Conservation (phyloP, 1,140 invertebrate genomes). For the Drosophila bipectinata region DNA sequence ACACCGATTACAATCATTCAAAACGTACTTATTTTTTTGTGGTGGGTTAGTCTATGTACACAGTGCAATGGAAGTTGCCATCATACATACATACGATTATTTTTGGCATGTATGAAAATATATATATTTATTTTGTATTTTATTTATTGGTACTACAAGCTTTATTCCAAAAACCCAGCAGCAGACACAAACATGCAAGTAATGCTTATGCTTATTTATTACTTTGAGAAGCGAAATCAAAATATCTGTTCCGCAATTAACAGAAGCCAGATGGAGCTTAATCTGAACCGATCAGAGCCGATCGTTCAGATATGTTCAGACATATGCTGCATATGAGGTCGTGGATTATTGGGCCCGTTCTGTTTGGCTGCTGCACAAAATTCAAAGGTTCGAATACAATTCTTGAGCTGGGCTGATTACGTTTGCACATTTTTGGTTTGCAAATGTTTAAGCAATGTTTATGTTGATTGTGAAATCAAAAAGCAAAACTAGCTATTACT, state of each 20-base stretch:
- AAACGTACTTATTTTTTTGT: conserved; percentile 43
- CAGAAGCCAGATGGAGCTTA: conserved; percentile 35
- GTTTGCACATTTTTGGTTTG: conserved; percentile 71
- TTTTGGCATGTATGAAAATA: neutral
- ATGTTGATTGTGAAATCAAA: conserved; percentile 65
- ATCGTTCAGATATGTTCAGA: conserved; percentile 14
- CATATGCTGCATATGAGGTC: conserved; percentile 82
- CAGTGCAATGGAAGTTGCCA: conserved; percentile 53
- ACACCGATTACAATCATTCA: conserved; percentile 69
- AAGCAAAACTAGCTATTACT: conserved; percentile 66
- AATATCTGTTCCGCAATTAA: conserved; percentile 43
- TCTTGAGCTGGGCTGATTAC: conserved; percentile 55
- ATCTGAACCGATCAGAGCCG: conserved; percentile 1
- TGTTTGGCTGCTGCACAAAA: conserved; percentile 46
- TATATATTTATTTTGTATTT: conserved; percentile 19
- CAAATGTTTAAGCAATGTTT: conserved; percentile 72
- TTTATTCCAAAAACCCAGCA: conserved; percentile 70
- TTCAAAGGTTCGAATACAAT: conserved; percentile 41
- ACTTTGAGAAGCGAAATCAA: conserved; percentile 68
- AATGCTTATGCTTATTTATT: conserved; percentile 62
- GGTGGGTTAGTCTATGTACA: conserved; percentile 75
- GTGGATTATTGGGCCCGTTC: conserved; percentile 72
- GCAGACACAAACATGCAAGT: conserved; percentile 79
- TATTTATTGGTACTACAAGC: conserved; percentile 54
- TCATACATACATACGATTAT: conserved; percentile 10